Percentiles rank a stretch among this genome's conserved stretches.
phyloP scores from a whole-genome alignment of 1,140 invertebrate genomes.

The Bombus superbus region DNA sequence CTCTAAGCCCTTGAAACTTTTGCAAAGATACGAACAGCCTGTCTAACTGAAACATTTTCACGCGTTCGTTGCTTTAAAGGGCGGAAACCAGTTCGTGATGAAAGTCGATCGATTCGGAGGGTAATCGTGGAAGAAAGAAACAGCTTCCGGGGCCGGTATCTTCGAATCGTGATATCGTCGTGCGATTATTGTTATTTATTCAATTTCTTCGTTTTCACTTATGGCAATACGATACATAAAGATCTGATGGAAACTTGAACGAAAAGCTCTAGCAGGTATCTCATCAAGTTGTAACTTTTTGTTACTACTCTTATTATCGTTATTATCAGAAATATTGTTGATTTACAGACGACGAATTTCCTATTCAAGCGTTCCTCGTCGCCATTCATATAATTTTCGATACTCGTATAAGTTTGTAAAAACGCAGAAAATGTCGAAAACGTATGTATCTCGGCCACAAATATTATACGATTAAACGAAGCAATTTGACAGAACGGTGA shows the following conservation, averaged over 20 bases:
- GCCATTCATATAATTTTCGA: no score
- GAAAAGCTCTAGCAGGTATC: no score
- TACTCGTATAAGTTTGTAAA: background rate
- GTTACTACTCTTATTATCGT: no score
- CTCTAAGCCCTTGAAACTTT: background rate
- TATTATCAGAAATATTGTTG: no score
- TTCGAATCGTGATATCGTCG: background rate
- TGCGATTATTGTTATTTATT: background rate
- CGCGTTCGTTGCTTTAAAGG: background rate
- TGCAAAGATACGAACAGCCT: no score
- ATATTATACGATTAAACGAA: background rate
- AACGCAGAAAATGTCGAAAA: background rate
- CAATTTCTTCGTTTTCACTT: background rate
- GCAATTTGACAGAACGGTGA: background rate
- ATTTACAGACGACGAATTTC: no score
- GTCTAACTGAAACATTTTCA: constrained; percentile 3
- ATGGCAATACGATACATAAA: background rate
- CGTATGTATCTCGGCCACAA: background rate
- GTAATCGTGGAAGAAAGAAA: no score
- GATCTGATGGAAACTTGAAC: no score
- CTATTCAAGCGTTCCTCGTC: no score
- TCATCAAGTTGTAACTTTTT: no score
- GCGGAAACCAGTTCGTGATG: background rate
- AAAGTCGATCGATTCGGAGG: background rate
- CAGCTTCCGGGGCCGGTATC: background rate